Percentiles rank a stretch among this genome's conserved stretches.
Conservation (phyloP, 2,113 vertebrate species). For the Diadophis punctatus region DNA sequence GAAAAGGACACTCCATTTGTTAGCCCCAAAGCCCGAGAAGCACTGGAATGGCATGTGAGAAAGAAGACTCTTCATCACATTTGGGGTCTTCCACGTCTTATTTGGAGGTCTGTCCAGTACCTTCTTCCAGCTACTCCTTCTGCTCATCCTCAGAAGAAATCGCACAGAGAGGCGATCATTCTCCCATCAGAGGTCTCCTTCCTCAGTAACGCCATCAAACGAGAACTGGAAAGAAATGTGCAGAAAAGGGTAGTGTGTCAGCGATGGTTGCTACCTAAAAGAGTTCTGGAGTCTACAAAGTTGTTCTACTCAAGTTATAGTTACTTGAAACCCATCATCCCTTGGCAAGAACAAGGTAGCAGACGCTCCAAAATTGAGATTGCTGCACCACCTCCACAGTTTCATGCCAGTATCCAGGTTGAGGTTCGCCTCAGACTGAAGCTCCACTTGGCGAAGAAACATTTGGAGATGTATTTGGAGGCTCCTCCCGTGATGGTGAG, state of each 20-base stretch:
- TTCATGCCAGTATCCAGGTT: too few species aligned
- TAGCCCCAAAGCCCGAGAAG: not conserved
- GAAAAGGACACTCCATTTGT: not conserved
- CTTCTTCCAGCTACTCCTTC: not conserved
- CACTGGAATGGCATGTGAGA: conserved; percentile 1
- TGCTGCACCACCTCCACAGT: not conserved
- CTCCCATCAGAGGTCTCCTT: not conserved
- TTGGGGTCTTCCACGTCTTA: not conserved
- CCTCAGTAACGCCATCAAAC: not conserved
- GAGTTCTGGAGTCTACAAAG: not conserved
- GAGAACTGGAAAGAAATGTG: not conserved
- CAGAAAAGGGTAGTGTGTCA: not conserved
- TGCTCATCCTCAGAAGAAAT: not conserved
- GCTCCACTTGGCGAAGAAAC: not conserved
- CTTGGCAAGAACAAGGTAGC: not conserved
- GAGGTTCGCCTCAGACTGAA: not conserved
- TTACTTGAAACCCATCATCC: not conserved
- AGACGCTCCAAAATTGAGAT: not conserved
- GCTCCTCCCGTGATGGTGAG: not conserved
- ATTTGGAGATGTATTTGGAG: not conserved
- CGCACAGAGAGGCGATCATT: not conserved
- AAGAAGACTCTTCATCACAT: not conserved
- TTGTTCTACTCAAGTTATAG: not conserved
- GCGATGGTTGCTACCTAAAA: not conserved
- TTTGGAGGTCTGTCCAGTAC: not conserved